Evolutionary conservation across 2,113 vertebrate species (phyloP), one percentile per base, ranked within the genome.

Genomic region (Notiomystis cincta): DNA sequence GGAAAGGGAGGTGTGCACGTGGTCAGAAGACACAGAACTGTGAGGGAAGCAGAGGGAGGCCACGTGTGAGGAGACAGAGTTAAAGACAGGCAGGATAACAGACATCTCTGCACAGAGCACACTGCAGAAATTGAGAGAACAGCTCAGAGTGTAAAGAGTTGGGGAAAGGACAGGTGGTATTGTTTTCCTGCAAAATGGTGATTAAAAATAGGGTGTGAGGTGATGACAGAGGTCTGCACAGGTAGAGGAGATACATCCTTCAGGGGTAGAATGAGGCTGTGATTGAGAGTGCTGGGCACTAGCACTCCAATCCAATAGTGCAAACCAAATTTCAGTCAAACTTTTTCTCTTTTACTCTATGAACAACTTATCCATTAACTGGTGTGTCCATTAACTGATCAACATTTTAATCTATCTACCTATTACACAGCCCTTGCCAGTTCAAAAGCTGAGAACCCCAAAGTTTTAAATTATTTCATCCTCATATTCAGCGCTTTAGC

Each of bases 391-490:
- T 69, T 79, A 91, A 44, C 57, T 64, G 65, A 88, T 78, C 44
- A 78, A 12, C 61, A 75, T 67, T 87, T 92, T n/a, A 78, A 48
- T 81, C 61, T 85, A 10, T 35, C 33, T 38, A 56, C 47, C 38
- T 85, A 23, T 70, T 66, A 70, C 0, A 0, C 11, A 75, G 40
- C 12, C 53, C 24, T 92, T 7, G 1, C 31, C 37, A 44, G 60
- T 38, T 71, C 35, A 51, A 40, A 56, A 81, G 31, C 37, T 22
- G n/a, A 90, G 72, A 91, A 84, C 21, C 35, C 38, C 24, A 6
- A 44, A 56, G 3, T 71, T 96, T 66, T 54, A 58, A 73, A 73
- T 27, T 0, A 67, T 84, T 77, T 76, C 30, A 61, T 89, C 31
- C 48, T 58, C 72, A 18, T 57, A 23, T 62, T 82, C 62, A 88